Conservation (phyloP, 2,888 invertebrate genomes). For the Aphidoletes aphidimyza region DNA sequence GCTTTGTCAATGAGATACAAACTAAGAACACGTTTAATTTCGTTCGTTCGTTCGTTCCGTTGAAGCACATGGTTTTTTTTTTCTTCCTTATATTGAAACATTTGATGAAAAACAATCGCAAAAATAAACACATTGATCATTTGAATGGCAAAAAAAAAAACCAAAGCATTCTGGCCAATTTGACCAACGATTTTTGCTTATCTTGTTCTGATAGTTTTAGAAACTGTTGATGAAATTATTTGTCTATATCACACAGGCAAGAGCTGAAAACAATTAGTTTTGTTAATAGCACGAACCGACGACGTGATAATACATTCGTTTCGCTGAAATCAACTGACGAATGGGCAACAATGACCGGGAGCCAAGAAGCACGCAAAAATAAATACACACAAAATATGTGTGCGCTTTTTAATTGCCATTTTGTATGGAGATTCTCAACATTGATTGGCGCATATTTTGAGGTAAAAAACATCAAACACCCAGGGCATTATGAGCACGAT, state of each 20-base stretch:
- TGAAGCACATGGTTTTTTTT: no score
- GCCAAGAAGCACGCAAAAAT: background rate
- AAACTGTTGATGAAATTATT: no score
- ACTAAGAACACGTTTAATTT: background rate
- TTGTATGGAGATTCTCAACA: background rate
- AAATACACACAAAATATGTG: background rate
- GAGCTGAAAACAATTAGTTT: no score
- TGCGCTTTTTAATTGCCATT: background rate
- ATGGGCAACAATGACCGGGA: background rate
- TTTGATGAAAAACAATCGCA: no score
- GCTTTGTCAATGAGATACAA: background rate
- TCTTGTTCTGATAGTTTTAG: no score
- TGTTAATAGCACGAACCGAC: background rate
- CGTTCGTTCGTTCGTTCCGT: no score
- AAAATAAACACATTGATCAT: no score
- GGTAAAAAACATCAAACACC: conserved; percentile 34
- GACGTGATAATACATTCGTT: conserved; percentile 28
- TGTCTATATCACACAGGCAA: no score
- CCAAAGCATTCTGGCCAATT: no score
- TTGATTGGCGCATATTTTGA: conserved; percentile 2
- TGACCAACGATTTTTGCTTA: background rate
- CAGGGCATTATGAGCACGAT: background rate
- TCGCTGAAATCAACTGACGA: background rate
- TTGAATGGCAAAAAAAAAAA: no score
- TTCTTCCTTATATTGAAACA: no score